phyloP scores from a whole-genome alignment of 1,140 invertebrate genomes.

The Platyura marginata region DNA sequence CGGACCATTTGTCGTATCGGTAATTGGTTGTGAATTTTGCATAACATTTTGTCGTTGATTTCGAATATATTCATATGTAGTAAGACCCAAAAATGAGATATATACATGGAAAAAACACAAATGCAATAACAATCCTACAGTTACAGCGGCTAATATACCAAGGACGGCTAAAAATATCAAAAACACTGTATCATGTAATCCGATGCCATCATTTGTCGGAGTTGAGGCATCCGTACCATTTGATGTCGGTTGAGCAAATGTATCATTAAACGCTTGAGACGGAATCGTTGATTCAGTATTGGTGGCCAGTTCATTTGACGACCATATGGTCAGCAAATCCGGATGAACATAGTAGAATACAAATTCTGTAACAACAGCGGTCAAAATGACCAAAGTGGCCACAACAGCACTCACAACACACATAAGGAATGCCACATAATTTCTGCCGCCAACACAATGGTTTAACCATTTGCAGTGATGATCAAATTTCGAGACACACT shows the following conservation, averaged over 20 bases:
- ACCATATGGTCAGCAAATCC: conserved; percentile 28
- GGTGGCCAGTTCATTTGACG: conserved; percentile 8
- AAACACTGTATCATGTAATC: conserved; percentile 33
- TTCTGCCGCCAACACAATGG: conserved; percentile 81
- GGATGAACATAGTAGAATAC: conserved; percentile 36
- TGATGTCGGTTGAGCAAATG: neutral
- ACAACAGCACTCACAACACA: conserved; percentile 70
- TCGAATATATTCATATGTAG: conserved; percentile 77
- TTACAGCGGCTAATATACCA: conserved; percentile 49
- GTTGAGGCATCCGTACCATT: conserved; percentile 1
- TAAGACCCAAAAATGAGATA: conserved; percentile 63
- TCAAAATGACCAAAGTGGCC: conserved; percentile 47
- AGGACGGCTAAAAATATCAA: conserved; percentile 42
- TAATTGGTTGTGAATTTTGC: conserved; percentile 1
- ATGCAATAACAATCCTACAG: conserved; percentile 63
- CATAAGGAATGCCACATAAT: conserved; percentile 74
- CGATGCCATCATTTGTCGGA: conserved; percentile 10
- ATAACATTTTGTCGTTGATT: conserved; percentile 29
- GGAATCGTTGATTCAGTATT: conserved; percentile 6
- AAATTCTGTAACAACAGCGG: conserved; percentile 46
- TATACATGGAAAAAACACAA: conserved; percentile 80
- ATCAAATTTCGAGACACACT: conserved; percentile 86
- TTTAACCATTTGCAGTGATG: conserved; percentile 97
- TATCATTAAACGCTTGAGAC: conserved; percentile 4
- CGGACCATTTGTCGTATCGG: neutral